Percentiles rank a stretch among this genome's conserved stretches.
These are phyloP conservation scores for Netelia inedita DNA, from an alignment of 2,888 invertebrate genomes.

Conservation along the genomic window DNA sequence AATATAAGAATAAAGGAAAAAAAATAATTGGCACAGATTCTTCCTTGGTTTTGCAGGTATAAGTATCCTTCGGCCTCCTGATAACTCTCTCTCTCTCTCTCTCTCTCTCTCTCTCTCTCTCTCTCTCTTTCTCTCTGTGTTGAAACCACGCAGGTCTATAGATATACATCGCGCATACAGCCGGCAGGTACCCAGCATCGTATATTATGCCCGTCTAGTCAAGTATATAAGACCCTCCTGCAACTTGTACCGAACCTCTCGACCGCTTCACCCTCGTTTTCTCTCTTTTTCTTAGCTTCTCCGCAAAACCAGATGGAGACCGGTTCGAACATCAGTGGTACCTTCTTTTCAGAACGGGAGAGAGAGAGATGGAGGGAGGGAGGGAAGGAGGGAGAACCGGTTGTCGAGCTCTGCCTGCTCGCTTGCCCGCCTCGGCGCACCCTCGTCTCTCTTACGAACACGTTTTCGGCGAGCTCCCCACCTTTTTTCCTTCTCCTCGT, in stretches of 20 bases:
- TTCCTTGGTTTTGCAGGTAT: too few relatives aligned
- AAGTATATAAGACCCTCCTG: slow-evolving; percentile 53
- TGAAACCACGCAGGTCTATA: too few relatives aligned
- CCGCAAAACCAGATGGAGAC: slow-evolving; percentile 59
- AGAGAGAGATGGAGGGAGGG: not conserved
- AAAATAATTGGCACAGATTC: not conserved
- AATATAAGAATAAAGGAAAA: not conserved
- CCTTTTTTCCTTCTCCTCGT: too few relatives aligned
- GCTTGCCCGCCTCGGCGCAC: slow-evolving; percentile 40
- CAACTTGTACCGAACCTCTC: slow-evolving; percentile 36
- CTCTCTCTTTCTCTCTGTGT: too few relatives aligned
- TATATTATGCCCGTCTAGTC: slow-evolving; percentile 58
- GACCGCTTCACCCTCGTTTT: slow-evolving; percentile 15
- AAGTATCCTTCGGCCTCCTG: not conserved
- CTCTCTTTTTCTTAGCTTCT: slow-evolving; percentile 29
- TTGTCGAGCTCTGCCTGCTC: slow-evolving; percentile 33
- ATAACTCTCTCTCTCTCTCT: not conserved
- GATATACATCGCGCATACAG: too few relatives aligned
- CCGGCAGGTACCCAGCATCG: slow-evolving; percentile 4
- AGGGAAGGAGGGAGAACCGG: slow-evolving; percentile 43
- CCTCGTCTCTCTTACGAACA: slow-evolving; percentile 56
- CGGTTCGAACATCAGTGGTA: slow-evolving; percentile 29
- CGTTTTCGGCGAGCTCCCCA: slow-evolving; percentile 56
- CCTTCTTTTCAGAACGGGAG: slow-evolving; percentile 29
- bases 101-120: not conserved